Evolutionary conservation across 2,888 invertebrate genomes (phyloP).

Genomic region (Drosophila fulvimacula): DNA sequence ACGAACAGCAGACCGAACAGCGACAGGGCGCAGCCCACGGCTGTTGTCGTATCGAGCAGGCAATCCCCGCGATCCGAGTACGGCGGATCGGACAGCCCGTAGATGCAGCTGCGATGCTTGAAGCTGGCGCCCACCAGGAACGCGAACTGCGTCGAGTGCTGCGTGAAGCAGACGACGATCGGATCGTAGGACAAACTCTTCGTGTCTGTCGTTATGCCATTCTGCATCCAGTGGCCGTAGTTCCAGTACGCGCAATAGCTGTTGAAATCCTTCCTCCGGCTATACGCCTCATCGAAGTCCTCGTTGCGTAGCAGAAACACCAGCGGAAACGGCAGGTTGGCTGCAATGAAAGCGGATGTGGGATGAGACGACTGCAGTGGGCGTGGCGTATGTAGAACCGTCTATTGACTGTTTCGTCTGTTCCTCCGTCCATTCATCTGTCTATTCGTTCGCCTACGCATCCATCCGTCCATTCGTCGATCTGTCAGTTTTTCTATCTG

Average conservation of each 20-base stretch:
- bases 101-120: conserved; percentile 9
- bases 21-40: conserved; percentile 36
- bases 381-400: too few relatives aligned
- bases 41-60: conserved; percentile 24
- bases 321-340: conserved; percentile 14
- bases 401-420: too few relatives aligned
- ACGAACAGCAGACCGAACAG: conserved; percentile 32
- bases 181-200: conserved; percentile 1
- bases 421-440: too few relatives aligned
- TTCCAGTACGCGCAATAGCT: conserved; percentile 40
- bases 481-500: too few relatives aligned
- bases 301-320: conserved; percentile 23
- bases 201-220: conserved; percentile 11
- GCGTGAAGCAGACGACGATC: conserved; percentile 30
- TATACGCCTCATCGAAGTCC: neutral
- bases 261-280: neutral
- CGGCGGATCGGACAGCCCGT: neutral
- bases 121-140: conserved; percentile 36
- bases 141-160: conserved; percentile 40
- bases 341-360: neutral
- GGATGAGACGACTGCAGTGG: too few relatives aligned
- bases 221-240: conserved; percentile 21
- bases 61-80: neutral
- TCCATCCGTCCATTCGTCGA: too few relatives aligned
- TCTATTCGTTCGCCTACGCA: too few relatives aligned